Percentiles rank a stretch among this genome's conserved stretches.
Evolutionary conservation across 1,140 invertebrate species (phyloP).

Genomic region (Zaprionus inermis): DNA sequence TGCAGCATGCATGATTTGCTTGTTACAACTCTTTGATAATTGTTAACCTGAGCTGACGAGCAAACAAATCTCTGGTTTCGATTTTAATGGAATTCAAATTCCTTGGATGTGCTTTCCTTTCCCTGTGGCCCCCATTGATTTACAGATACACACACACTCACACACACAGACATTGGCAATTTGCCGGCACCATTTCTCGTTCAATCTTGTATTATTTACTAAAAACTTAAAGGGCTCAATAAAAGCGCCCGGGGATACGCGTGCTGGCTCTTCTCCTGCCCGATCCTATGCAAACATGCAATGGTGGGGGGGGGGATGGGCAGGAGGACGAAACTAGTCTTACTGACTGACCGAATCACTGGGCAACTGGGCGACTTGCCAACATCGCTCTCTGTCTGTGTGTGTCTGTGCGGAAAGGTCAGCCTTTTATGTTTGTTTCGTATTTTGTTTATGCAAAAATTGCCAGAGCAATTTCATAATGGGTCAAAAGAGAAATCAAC

Average conservation of each 20-base stretch:
- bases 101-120: conserved; percentile 38
- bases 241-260: conserved; percentile 74
- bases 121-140: conserved; percentile 45
- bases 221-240: conserved; percentile 82
- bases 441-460: conserved; percentile 83
- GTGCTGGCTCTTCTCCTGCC: conserved; percentile 43
- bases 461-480: conserved; percentile 82
- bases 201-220: conserved; percentile 76
- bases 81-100: conserved; percentile 74
- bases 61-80: conserved; percentile 9
- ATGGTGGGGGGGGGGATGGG: no score
- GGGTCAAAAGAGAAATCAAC: conserved; percentile 82
- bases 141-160: conserved; percentile 48
- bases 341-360: conserved; percentile 44
- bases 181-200: conserved; percentile 38
- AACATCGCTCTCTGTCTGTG: conserved; percentile 22
- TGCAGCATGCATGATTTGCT: conserved; percentile 72
- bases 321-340: conserved; percentile 41
- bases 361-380: conserved; percentile 34
- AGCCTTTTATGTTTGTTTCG: conserved; percentile 75
- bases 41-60: conserved; percentile 30
- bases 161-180: conserved; percentile 63
- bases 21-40: conserved; percentile 52
- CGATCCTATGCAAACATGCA: conserved; percentile 76
- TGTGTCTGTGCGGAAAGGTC: conserved; percentile 59